These are phyloP conservation scores for Caenorhabditis panamensis DNA, from an alignment of 2,888 invertebrate species.

Conservation along the genomic window DNA sequence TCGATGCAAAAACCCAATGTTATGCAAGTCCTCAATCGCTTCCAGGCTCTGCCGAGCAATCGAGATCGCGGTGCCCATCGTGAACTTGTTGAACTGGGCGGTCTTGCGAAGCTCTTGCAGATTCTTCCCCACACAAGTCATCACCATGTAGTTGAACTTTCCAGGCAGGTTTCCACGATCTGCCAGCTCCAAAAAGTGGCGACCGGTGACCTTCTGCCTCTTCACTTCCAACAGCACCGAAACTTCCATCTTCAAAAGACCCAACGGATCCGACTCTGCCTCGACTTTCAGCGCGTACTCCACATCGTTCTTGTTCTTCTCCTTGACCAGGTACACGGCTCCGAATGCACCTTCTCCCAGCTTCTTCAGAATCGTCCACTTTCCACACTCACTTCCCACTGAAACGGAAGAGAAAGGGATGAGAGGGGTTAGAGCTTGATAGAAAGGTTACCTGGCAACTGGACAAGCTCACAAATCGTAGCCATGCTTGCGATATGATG, in stretches of 20 bases:
- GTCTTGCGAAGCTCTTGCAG: constrained; percentile 68
- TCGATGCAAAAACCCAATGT: constrained; percentile 68
- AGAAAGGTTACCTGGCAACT: constrained; percentile 47
- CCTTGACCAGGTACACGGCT: constrained; percentile 70
- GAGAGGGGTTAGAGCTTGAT: no score
- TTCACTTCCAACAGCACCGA: constrained; percentile 74
- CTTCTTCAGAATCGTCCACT: constrained; percentile 68
- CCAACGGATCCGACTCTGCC: constrained; percentile 72
- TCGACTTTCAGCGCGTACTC: constrained; percentile 72
- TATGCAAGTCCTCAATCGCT: constrained; percentile 71
- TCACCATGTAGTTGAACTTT: constrained; percentile 77
- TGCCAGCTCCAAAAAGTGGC: constrained; percentile 77
- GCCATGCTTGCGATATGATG: constrained; percentile 56
- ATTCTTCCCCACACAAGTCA: constrained; percentile 75
- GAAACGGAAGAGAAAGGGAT: no score
- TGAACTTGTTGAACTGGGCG: constrained; percentile 66
- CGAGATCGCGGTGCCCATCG: constrained; percentile 72
- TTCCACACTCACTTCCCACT: constrained; percentile 64
- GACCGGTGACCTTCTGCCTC: constrained; percentile 69
- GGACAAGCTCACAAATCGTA: constrained; percentile 61
- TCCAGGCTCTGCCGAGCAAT: constrained; percentile 69
- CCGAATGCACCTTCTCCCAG: constrained; percentile 74
- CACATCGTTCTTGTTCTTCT: constrained; percentile 57
- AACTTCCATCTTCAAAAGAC: constrained; percentile 79
- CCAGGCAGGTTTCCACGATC: constrained; percentile 73